phyloP scores from a whole-genome alignment of 2,797 vertebrate genomes.

The Peromyscus attwateri region DNA sequence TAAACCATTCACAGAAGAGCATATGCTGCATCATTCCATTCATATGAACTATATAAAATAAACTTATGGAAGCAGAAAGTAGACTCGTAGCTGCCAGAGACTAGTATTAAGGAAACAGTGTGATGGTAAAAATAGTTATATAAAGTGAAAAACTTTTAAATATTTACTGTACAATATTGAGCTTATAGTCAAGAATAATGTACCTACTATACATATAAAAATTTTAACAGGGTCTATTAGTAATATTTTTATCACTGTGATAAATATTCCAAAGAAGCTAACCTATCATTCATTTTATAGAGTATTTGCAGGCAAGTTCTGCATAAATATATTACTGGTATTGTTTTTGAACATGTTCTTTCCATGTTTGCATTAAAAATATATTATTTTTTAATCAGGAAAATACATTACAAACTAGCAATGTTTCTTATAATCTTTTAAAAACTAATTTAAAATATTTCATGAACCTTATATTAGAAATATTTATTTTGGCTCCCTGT shows the following conservation, averaged over 20 bases:
- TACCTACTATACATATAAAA: neutral
- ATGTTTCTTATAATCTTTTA: neutral
- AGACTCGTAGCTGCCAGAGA: neutral
- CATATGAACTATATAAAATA: neutral
- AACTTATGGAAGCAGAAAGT: neutral
- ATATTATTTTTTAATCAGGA: neutral
- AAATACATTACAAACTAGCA: neutral
- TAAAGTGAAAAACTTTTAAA: neutral
- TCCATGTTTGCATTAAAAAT: neutral
- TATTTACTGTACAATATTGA: neutral
- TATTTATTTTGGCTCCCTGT: neutral
- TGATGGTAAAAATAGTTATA: neutral
- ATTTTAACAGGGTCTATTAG: neutral
- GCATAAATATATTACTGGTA: neutral
- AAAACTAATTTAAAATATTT: neutral
- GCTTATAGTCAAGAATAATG: neutral
- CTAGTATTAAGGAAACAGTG: neutral
- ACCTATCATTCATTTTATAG: neutral
- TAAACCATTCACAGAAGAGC: neutral
- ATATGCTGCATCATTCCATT: neutral
- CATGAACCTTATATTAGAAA: neutral
- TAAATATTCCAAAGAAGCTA: neutral
- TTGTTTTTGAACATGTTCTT: neutral
- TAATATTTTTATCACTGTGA: neutral
- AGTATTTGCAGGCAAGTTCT: too few species aligned